Conservation (phyloP, 1,140 invertebrate species). For the Rhopalosiphum maidis region DNA sequence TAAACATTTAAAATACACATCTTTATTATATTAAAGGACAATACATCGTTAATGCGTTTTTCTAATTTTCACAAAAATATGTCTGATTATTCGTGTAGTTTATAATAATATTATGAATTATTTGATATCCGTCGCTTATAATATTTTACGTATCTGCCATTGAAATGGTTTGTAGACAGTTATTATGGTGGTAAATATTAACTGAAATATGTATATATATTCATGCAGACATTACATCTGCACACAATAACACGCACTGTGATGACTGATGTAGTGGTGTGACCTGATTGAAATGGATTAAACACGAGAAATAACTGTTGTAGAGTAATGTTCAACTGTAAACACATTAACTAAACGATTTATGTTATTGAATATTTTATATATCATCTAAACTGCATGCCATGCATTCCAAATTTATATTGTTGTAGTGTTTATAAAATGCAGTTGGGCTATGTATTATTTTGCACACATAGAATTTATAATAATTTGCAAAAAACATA, state of each 20-base stretch:
- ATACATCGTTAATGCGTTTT: not conserved
- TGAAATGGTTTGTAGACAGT: not conserved
- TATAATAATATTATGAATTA: not conserved
- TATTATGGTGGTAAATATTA: not conserved
- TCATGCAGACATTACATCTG: not conserved
- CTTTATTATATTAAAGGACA: not conserved
- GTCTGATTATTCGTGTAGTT: not conserved
- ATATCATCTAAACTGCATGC: not conserved
- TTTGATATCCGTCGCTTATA: not conserved
- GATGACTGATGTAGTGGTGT: slow-evolving; percentile 6
- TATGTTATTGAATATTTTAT: not conserved
- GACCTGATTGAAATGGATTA: not conserved
- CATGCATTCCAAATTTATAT: not conserved
- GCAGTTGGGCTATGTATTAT: not conserved
- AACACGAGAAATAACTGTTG: not conserved
- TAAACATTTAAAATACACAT: too few relatives aligned
- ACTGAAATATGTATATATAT: not conserved
- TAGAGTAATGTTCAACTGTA: not conserved
- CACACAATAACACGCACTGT: not conserved
- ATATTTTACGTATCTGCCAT: not conserved
- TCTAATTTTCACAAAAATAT: not conserved
- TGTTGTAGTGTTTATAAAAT: not conserved
- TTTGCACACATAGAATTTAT: not conserved
- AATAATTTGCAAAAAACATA: not conserved
- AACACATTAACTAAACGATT: not conserved